Evolutionary conservation across 2,888 invertebrate species (phyloP), one percentile per base, ranked within the genome.

Genomic region (Macrophya annulata): DNA sequence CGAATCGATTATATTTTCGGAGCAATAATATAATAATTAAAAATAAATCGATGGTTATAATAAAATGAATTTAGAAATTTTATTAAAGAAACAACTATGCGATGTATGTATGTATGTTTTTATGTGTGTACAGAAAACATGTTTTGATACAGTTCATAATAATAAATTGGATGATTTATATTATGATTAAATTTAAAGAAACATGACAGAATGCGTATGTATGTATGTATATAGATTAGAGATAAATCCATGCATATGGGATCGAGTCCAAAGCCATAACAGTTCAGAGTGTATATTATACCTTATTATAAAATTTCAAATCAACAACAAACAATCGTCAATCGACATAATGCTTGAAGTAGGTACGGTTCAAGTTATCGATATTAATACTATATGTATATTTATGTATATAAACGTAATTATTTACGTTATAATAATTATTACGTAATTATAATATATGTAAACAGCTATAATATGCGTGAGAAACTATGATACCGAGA

Each of bases 271-370:
- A 5, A 55, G 55, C 55, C 15, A n/a, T 17, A 48, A 55, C 55
- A 0, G 55, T 55, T 15, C 55, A n/a, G 17, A 21, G 21, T 3
- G 8, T 6, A 21, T n/a, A 59, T 9, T 21, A 59, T 12, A 10
- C 31, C 31, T 31, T 62, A 12, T 62, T 25, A 62, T 62, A 12
- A 62, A 62, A 62, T 62, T 62, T 62, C 25, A 4, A 62, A 62
- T 4, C 62, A 62, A 62, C 62, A 62, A 62, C 62, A 62, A 62
- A 62, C 62, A 62, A 62, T 62, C 12, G 62, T 62, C 62, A 62
- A 25, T 62, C 62, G 12, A 25, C 25, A 25, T 62, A 62, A 25
- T 25, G 62, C 62, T 55, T 8, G 31, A 55, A 55, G 55, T 55
- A 9, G 4, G n/a, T 55, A 9, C 43, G n/a, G n/a, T 55, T 62